These are phyloP conservation scores for Ctenomys sociabilis DNA, from an alignment of 2,113 vertebrate species.

Conservation along the genomic window DNA sequence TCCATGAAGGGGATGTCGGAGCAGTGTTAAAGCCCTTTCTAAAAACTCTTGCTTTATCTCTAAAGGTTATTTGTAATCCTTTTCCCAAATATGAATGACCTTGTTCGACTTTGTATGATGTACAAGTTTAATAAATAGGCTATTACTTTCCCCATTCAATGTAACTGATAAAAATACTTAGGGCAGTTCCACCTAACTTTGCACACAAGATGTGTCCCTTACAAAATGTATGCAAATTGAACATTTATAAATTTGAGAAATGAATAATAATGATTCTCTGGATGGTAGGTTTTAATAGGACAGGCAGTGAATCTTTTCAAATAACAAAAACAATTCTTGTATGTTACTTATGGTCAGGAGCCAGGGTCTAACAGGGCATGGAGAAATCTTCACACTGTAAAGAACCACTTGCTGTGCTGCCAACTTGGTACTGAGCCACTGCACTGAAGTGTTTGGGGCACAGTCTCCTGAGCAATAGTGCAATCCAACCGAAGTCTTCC, in stretches of 20 bases:
- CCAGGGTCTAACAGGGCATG: not conserved
- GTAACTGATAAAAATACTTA: constrained; percentile 39
- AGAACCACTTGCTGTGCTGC: not conserved
- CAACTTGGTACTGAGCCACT: not conserved
- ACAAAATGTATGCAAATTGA: not conserved
- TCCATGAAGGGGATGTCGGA: constrained; percentile 23
- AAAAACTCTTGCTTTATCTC: constrained; percentile 37
- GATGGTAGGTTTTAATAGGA: constrained; percentile 39
- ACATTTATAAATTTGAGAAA: constrained; percentile 18
- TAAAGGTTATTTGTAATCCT: constrained; percentile 54
- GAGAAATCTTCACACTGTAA: not conserved
- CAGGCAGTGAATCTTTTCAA: constrained; percentile 10
- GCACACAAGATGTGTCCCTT: not conserved
- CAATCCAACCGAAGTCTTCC: not conserved
- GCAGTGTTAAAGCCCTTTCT: not conserved
- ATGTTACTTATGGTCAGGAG: not conserved
- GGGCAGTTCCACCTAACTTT: constrained; percentile 1
- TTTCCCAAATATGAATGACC: constrained; percentile 42
- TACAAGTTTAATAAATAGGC: constrained; percentile 44
- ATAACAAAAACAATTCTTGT: constrained; percentile 18
- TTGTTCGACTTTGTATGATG: constrained; percentile 10
- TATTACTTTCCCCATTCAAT: constrained; percentile 14
- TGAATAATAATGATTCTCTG: constrained; percentile 32
- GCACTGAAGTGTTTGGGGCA: not conserved
- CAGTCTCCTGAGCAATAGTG: not conserved